Percentiles rank a stretch among this genome's conserved stretches.
Conservation (phyloP, 2,888 invertebrate species). For the Nemurella pictetii region DNA sequence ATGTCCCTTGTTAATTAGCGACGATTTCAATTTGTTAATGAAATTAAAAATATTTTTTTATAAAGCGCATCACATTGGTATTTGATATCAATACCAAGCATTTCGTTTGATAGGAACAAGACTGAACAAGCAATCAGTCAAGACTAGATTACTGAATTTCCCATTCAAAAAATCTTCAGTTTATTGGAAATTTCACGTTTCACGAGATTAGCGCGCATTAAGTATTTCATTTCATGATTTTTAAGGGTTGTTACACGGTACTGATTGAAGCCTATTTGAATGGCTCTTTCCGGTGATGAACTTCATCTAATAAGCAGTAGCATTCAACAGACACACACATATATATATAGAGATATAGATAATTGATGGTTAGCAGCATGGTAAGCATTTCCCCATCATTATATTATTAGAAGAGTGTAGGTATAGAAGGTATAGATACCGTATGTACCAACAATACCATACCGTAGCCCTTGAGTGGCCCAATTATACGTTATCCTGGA, state of each 20-base stretch:
- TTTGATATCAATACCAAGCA: too few species aligned
- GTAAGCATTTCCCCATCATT: not conserved
- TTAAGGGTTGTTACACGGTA: not conserved
- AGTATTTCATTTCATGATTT: not conserved
- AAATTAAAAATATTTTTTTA: not conserved
- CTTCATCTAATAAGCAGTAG: not conserved
- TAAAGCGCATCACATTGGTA: too few species aligned
- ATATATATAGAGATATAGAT: not conserved
- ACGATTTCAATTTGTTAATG: not conserved
- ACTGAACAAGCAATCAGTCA: too few species aligned
- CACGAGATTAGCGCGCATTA: not conserved
- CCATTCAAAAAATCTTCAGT: not conserved
- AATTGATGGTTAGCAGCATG: not conserved
- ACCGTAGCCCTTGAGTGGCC: not conserved
- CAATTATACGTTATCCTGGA: constrained; percentile 22
- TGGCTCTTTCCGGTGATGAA: not conserved
- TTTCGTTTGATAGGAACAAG: not conserved
- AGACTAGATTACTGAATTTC: not conserved
- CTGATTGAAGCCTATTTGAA: not conserved
- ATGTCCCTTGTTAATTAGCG: not conserved
- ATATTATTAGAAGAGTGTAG: constrained; percentile 1
- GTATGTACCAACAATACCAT: constrained; percentile 19
- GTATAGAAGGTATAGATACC: not conserved
- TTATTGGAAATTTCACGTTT: not conserved
- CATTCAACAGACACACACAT: not conserved